Evolutionary conservation across 2,888 invertebrate genomes (phyloP).

Genomic region (Margaritifera margaritifera): DNA sequence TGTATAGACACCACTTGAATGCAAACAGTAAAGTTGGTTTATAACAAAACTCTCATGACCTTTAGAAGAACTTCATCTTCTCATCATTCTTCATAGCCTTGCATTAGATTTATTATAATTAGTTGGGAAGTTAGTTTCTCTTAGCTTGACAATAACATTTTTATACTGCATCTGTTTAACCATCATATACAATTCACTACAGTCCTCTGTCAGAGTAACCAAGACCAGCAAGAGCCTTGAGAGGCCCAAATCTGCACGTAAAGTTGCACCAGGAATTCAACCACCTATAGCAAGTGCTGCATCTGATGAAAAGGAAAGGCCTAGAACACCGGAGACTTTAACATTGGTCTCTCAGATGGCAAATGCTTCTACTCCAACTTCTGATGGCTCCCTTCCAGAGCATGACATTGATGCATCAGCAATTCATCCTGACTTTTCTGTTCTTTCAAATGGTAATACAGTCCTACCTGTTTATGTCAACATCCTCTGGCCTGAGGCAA

Average conservation of each 20-base stretch:
- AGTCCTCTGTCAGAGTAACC: conserved; percentile 22
- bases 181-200: conserved; percentile 1
- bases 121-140: neutral
- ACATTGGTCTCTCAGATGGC: conserved; percentile 32
- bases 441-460: conserved; percentile 14
- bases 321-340: conserved; percentile 40
- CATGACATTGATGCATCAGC: conserved; percentile 61
- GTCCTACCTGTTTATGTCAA: too few species aligned
- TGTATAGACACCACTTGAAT: too few species aligned
- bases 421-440: conserved; percentile 53
- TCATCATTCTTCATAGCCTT: too few species aligned
- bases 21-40: too few species aligned
- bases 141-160: neutral
- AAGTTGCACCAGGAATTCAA: neutral
- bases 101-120: conserved; percentile 18
- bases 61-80: too few species aligned
- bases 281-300: neutral
- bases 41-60: too few species aligned
- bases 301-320: conserved; percentile 9
- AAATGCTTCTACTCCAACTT: conserved; percentile 61
- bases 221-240: conserved; percentile 30
- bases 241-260: neutral
- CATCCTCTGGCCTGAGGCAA: too few species aligned
- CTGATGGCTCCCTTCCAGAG: conserved; percentile 45
- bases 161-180: neutral